Percentiles rank a stretch among this genome's conserved stretches.
Evolutionary conservation across 2,113 vertebrate species (phyloP).

Genomic region (Salminus brasiliensis): DNA sequence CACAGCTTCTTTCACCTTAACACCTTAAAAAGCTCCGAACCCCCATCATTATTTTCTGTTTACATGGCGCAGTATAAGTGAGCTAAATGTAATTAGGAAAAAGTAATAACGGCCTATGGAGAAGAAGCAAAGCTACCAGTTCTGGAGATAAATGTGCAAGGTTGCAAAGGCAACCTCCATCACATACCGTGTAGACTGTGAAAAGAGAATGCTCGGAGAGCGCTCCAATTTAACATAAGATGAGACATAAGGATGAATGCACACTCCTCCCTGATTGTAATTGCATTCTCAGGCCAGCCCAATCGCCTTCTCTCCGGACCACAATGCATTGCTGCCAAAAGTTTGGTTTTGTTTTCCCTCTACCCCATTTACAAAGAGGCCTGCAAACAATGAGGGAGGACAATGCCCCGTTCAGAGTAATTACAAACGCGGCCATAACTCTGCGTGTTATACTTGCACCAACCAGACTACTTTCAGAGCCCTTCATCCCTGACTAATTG

Average conservation of each 20-base stretch:
- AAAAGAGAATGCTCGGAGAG: no score
- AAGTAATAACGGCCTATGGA: constrained; percentile 27
- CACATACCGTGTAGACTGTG: constrained; percentile 39
- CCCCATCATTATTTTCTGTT: constrained; percentile 11
- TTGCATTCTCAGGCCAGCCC: constrained; percentile 21
- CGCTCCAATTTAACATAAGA: constrained; percentile 30
- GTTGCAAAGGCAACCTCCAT: constrained; percentile 26
- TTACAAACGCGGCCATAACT: constrained; percentile 20
- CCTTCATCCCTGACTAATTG: constrained; percentile 50
- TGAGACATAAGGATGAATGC: constrained; percentile 1
- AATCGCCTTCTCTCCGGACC: neutral
- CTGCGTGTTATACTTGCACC: constrained; percentile 1
- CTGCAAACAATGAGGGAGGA: constrained; percentile 26
- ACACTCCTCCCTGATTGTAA: constrained; percentile 8
- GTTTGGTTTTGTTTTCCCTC: constrained; percentile 26
- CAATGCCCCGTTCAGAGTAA: constrained; percentile 16
- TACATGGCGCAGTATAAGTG: neutral
- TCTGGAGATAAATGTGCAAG: constrained; percentile 34
- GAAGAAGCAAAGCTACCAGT: constrained; percentile 10
- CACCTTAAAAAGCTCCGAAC: neutral
- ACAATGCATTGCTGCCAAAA: constrained; percentile 23
- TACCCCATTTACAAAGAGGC: constrained; percentile 18
- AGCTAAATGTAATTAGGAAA: constrained; percentile 38
- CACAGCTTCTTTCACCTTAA: neutral
- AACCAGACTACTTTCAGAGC: constrained; percentile 39